These are phyloP conservation scores for Ornithoptera priamus DNA, from an alignment of 2,888 invertebrate species.

Conservation along the genomic window DNA sequence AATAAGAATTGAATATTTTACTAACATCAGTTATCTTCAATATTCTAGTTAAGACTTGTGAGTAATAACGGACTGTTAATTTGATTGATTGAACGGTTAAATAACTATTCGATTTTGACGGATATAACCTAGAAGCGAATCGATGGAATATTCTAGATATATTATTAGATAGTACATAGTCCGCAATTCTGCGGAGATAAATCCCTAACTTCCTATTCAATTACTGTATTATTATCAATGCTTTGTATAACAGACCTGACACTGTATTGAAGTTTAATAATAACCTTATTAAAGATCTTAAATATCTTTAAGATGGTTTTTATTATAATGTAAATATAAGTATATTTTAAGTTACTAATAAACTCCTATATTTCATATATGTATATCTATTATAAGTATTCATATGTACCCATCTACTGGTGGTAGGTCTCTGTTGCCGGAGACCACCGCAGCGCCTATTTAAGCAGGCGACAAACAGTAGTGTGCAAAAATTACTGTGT, in stretches of 20 bases:
- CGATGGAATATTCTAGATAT: slow-evolving; percentile 13
- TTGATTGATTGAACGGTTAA: slow-evolving; percentile 1
- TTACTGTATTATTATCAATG: background rate
- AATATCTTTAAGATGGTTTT: background rate
- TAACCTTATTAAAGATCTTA: background rate
- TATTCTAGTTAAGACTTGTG: background rate
- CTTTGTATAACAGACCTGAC: background rate
- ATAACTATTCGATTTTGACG: slow-evolving; percentile 12
- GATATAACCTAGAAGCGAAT: slow-evolving; percentile 4
- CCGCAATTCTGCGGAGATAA: background rate
- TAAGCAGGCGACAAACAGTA: too few relatives aligned
- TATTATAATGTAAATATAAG: background rate
- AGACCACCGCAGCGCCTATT: too few relatives aligned
- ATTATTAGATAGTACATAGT: slow-evolving; percentile 12
- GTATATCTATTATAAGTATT: too few relatives aligned
- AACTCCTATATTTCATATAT: too few relatives aligned
- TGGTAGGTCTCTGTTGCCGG: too few relatives aligned
- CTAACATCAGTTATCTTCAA: background rate
- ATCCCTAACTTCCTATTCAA: background rate
- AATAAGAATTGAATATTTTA: background rate
- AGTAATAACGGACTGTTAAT: slow-evolving; percentile 5
- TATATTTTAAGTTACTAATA: background rate
- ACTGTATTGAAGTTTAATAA: background rate
- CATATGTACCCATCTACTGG: too few relatives aligned
- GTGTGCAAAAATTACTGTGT: too few relatives aligned